Conservation (phyloP, 2,797 vertebrate species). For the Serranus cabrilla region DNA sequence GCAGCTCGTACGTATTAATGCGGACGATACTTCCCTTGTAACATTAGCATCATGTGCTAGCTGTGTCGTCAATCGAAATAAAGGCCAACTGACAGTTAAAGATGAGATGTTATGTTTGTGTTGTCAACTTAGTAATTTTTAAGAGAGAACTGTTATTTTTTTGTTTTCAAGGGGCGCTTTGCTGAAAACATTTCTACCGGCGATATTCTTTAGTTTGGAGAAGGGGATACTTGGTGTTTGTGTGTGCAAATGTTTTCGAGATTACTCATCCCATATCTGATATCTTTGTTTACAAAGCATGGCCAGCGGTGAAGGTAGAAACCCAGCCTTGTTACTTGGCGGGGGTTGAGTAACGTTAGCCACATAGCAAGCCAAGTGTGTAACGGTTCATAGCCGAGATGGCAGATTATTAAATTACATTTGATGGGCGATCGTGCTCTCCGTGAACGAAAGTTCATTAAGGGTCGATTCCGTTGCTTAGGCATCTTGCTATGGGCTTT, state of each 20-base stretch:
- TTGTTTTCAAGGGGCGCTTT: background rate
- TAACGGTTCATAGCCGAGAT: constrained; percentile 14
- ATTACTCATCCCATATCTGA: constrained; percentile 56
- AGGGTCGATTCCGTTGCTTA: background rate
- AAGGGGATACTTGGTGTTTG: background rate
- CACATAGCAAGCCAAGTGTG: constrained; percentile 18
- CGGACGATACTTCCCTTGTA: too few relatives aligned
- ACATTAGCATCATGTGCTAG: too few relatives aligned
- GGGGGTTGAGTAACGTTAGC: constrained; percentile 16
- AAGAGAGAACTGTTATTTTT: background rate
- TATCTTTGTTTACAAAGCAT: constrained; percentile 81
- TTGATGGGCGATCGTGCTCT: constrained; percentile 6
- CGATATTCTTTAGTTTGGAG: background rate
- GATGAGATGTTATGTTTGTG: background rate
- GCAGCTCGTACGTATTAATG: too few relatives aligned
- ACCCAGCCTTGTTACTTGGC: constrained; percentile 10
- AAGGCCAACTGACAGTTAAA: constrained; percentile 46
- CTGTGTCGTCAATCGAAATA: constrained; percentile 46
- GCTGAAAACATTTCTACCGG: accelerated
- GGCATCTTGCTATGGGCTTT: constrained; percentile 10
- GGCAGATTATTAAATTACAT: constrained; percentile 39
- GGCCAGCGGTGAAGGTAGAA: constrained; percentile 22
- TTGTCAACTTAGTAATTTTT: background rate
- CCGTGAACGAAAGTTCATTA: background rate
- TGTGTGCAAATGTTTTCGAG: constrained; percentile 25